phyloP scores from a whole-genome alignment of 2,797 vertebrate species.

The Galagoides demidoff region DNA sequence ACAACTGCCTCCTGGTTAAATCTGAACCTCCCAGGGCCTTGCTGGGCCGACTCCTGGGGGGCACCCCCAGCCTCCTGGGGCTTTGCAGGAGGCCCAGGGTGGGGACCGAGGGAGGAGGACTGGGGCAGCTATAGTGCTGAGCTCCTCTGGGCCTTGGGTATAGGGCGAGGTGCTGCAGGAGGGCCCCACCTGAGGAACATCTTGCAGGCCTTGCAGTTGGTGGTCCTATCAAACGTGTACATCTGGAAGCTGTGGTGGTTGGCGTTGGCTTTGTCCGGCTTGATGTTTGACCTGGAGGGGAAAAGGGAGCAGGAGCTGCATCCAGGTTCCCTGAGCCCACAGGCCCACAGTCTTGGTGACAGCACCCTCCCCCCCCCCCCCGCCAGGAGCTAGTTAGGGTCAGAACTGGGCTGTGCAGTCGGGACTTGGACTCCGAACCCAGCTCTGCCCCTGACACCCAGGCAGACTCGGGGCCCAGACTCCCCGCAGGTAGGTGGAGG shows the following conservation, averaged over 20 bases:
- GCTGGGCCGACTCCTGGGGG: background rate
- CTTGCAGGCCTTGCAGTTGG: constrained; percentile 97
- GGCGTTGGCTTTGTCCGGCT: constrained; percentile 96
- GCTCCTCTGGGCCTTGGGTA: fast-evolving
- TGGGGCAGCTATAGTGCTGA: fast-evolving
- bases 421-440: fast-evolving
- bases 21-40: fast-evolving
- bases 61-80: fast-evolving
- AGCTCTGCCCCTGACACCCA: background rate
- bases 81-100: fast-evolving
- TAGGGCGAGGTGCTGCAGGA: fast-evolving
- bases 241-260: constrained; percentile 99
- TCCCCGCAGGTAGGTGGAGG: fast-evolving
- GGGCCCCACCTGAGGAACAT: constrained; percentile 95
- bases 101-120: fast-evolving
- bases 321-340: background rate
- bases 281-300: constrained; percentile 95
- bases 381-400: background rate
- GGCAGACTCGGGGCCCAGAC: fast-evolving
- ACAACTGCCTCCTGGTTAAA: fast-evolving
- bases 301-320: background rate
- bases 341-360: fast-evolving
- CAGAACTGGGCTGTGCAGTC: fast-evolving
- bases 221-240: constrained; percentile 98
- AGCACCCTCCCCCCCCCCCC: background rate